phyloP scores from a whole-genome alignment of 1,140 invertebrate species.

The Luehdorfia chinensis region DNA sequence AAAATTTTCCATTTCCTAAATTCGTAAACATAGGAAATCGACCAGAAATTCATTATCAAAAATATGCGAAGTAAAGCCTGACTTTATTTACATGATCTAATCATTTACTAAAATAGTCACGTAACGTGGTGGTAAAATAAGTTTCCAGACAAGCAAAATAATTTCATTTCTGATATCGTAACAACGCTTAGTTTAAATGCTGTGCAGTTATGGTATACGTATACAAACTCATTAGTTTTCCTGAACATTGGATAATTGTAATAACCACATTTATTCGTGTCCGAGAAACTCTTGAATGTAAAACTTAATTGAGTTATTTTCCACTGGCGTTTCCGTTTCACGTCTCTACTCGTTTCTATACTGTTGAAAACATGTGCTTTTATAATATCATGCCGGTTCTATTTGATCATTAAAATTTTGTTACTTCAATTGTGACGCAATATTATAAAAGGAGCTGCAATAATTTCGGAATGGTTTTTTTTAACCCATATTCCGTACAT shows the following conservation, averaged over 20 bases:
- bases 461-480: slow-evolving; percentile 11
- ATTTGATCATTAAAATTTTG: slow-evolving; percentile 10
- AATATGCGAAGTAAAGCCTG: too few species aligned
- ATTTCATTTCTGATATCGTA: too few species aligned
- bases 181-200: background rate
- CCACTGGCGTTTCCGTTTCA: slow-evolving; percentile 29
- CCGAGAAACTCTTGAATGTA: slow-evolving; percentile 57
- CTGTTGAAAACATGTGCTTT: slow-evolving; percentile 3
- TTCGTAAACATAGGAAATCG: too few species aligned
- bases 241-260: slow-evolving; percentile 59
- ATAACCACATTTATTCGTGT: slow-evolving; percentile 58
- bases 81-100: too few species aligned
- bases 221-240: slow-evolving; percentile 52
- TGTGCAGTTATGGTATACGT: slow-evolving; percentile 22
- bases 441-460: slow-evolving; percentile 12
- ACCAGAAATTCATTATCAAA: too few species aligned
- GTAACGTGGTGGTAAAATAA: too few species aligned
- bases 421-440: slow-evolving; percentile 8
- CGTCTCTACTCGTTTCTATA: slow-evolving; percentile 2
- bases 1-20: too few species aligned
- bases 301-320: slow-evolving; percentile 69
- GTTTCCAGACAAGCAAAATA: too few species aligned
- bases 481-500: slow-evolving; percentile 10
- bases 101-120: too few species aligned
- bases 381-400: slow-evolving; percentile 3